Evolutionary conservation across 37 sponge, comb jelly and placozoan species (phyloP).

Genomic region (Haliclona indistincta): DNA sequence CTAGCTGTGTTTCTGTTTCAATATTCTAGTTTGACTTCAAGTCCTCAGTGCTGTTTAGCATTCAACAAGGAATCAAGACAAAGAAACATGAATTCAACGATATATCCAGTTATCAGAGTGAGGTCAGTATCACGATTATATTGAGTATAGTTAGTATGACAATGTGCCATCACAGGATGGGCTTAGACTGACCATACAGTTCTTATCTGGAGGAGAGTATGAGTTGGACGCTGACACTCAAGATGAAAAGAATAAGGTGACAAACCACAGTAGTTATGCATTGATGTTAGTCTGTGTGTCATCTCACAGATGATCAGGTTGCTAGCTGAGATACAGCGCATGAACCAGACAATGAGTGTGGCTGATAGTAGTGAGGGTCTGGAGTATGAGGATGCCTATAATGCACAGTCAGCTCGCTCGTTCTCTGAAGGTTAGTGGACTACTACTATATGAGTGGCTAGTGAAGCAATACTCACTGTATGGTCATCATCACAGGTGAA

Average conservation of each 20-base stretch:
- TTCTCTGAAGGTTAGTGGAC: too few species aligned
- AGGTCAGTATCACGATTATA: constrained; percentile 36
- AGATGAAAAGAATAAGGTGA: constrained; percentile 76
- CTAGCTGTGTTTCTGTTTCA: not conserved
- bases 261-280: not conserved
- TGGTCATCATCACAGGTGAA: not conserved
- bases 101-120: constrained; percentile 55
- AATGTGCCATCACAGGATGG: constrained; percentile 45
- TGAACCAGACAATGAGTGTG: not conserved
- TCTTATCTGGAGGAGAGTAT: constrained; percentile 55
- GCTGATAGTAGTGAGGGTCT: too few species aligned
- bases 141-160: not conserved
- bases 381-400: too few species aligned
- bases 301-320: not conserved
- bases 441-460: too few species aligned
- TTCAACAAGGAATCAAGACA: constrained; percentile 63
- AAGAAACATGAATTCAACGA: constrained; percentile 59
- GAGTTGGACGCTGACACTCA: constrained; percentile 76
- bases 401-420: too few species aligned
- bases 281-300: not conserved
- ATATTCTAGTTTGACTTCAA: constrained; percentile 69
- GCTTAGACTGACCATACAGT: constrained; percentile 52
- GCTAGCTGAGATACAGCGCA: not conserved
- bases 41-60: constrained; percentile 32
- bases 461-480: not conserved